Base-by-base conservation (phyloP, 2,797 vertebrate species). In the Lithobates sylvaticus region DNA sequence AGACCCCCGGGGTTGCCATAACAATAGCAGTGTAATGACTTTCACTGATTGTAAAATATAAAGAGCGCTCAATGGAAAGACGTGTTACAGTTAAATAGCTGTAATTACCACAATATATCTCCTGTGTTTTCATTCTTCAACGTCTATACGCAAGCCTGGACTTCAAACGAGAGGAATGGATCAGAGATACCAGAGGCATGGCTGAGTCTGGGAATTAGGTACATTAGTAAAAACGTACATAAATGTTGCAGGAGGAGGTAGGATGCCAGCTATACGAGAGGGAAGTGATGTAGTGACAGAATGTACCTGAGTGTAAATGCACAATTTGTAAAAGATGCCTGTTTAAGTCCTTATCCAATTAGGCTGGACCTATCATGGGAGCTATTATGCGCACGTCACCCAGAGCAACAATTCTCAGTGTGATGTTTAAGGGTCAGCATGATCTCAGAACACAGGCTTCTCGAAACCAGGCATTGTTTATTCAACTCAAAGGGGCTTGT, bases 1-100 rank as follows among this genome's bases (percentile, higher is more conserved):
- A 64, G 69, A 72, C 79, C 69, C 69, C 69, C 1, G 79, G 36
- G 79, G 79, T 36, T 71, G 69, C 69, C 42, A 74, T 74, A 74
- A 47, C 39, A 6, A 74, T 58, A 47, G 50, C 47, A 26, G 10
- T 23, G 23, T 39, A 81, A 81, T 81, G 32, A 81, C 15, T 64
- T 3, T n/a, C 23, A 73, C 65, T 54, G 29, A 23, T 36, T 80
- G 78, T 70, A 54, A 80, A 34, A 26, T n/a, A 32, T 71, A 50
- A 39, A 50, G 39, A 50, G 44, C 23, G 26, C n/a, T 78, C 68
- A n/a, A 29, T 81, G 68, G 68, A 23, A 71, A 72, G 47, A 64
- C 18, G 47, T 18, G 44, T 72, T 72, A 27, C 36, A 39, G 32
- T 27, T 81, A 72, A 27, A 23, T 61, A 42, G 47, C 32, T 72